phyloP scores from a whole-genome alignment of 1,140 invertebrate genomes.

The Drosophila novamexicana region DNA sequence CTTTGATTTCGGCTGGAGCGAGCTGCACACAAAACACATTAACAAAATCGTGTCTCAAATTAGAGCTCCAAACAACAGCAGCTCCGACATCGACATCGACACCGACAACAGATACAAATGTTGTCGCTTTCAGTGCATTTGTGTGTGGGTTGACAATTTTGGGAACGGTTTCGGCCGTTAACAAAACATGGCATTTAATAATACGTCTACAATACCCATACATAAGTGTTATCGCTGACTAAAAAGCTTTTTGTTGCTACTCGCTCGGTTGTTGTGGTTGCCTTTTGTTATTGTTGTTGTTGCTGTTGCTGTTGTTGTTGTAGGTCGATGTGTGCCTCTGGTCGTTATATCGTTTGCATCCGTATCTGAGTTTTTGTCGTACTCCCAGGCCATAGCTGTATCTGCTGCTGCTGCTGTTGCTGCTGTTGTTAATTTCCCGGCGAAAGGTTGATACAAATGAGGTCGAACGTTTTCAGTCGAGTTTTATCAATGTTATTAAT shows the following conservation, averaged over 20 bases:
- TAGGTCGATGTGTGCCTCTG: conserved; percentile 58
- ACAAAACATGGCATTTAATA: conserved; percentile 82
- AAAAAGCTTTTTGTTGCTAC: conserved; percentile 80
- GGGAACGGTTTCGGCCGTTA: conserved; percentile 79
- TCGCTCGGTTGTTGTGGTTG: conserved; percentile 43
- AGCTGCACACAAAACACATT: conserved; percentile 67
- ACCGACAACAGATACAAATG: conserved; percentile 54
- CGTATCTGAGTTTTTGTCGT: conserved; percentile 59
- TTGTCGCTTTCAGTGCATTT: conserved; percentile 53
- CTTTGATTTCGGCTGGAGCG: conserved; percentile 28
- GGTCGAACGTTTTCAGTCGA: conserved; percentile 56
- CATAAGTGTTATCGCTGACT: conserved; percentile 80
- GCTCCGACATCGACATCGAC: conserved; percentile 56
- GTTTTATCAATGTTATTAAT: conserved; percentile 76
- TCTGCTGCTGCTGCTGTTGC: conserved; percentile 11
- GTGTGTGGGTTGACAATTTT: conserved; percentile 78
- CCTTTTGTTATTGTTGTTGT: conserved; percentile 11
- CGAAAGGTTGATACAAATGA: conserved; percentile 73
- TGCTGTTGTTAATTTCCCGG: conserved; percentile 52
- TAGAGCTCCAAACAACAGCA: conserved; percentile 58
- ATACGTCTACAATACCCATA: conserved; percentile 76
- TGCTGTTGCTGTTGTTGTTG: conserved; percentile 48
- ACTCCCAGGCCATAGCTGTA: conserved; percentile 30
- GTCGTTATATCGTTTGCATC: conserved; percentile 56
- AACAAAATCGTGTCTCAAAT: conserved; percentile 70